These are phyloP conservation scores for Eleginops maclovinus DNA, from an alignment of 2,113 vertebrate genomes.

Conservation along the genomic window DNA sequence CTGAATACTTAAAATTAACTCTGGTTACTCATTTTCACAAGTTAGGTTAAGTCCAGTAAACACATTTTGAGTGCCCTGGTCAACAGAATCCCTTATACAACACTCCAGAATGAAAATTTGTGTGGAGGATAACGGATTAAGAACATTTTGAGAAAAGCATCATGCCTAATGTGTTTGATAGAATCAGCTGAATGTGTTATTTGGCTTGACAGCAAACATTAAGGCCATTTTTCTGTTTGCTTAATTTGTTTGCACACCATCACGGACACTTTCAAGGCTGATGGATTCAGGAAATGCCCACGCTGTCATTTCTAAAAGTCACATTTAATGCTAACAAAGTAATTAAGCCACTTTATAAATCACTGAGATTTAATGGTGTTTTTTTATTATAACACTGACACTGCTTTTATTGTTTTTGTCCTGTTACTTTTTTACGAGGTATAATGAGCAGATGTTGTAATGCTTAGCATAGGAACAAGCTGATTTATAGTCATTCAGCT, in stretches of 20 bases:
- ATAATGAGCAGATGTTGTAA: constrained; percentile 13
- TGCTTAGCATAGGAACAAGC: constrained; percentile 21
- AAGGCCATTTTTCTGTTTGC: not conserved
- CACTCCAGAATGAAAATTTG: too few species aligned
- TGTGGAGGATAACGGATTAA: too few species aligned
- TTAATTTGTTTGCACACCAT: not conserved
- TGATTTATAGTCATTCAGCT: constrained; percentile 53
- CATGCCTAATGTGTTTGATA: not conserved
- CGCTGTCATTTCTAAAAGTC: not conserved
- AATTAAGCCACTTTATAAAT: constrained; percentile 10
- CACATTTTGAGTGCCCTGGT: too few species aligned
- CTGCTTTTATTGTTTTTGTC: not conserved
- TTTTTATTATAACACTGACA: not conserved
- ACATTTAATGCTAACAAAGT: not conserved
- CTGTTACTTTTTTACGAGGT: not conserved
- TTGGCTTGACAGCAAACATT: constrained; percentile 2
- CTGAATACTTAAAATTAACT: too few species aligned
- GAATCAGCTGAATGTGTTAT: not conserved
- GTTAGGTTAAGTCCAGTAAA: too few species aligned
- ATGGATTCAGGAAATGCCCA: not conserved
- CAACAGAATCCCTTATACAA: too few species aligned
- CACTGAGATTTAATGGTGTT: not conserved
- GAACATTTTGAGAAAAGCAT: not conserved
- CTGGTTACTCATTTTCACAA: too few species aligned
- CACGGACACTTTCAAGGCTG: not conserved